Conservation (phyloP, 1,140 invertebrate genomes). For the Nixonia krombeini region DNA sequence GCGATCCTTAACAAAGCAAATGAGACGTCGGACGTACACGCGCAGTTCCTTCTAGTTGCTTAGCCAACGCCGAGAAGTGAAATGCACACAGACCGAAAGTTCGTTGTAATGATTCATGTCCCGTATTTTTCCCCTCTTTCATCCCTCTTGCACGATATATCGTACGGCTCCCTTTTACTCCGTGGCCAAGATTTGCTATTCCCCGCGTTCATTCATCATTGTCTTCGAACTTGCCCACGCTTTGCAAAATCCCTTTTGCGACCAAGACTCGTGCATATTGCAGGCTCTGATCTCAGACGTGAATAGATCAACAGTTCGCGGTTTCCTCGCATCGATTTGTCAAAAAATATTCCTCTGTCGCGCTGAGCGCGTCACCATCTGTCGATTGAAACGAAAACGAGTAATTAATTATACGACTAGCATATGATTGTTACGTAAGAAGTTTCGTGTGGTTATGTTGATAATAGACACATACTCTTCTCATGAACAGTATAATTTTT, state of each 20-base stretch:
- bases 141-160: constrained; percentile 36
- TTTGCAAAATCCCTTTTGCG: constrained; percentile 31
- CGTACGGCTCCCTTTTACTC: constrained; percentile 26
- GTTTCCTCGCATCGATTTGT: neutral
- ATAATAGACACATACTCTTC: too few species aligned
- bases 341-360: too few species aligned
- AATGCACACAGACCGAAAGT: constrained; percentile 26
- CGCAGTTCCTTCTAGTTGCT: constrained; percentile 1
- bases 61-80: constrained; percentile 15
- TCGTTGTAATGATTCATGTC: constrained; percentile 53
- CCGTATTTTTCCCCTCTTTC: constrained; percentile 47
- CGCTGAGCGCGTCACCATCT: too few species aligned
- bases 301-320: constrained; percentile 24
- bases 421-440: too few species aligned
- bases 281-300: constrained; percentile 22
- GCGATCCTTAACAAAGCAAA: constrained; percentile 23
- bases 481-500: too few species aligned
- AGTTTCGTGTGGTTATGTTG: too few species aligned
- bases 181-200: constrained; percentile 55
- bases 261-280: constrained; percentile 32
- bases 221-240: constrained; percentile 31
- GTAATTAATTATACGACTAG: too few species aligned
- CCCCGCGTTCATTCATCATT: constrained; percentile 57
- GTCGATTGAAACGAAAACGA: too few species aligned
- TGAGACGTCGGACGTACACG: constrained; percentile 25